Conservation (phyloP, 2,797 vertebrate species). For the Lophotriccus pileatus region DNA sequence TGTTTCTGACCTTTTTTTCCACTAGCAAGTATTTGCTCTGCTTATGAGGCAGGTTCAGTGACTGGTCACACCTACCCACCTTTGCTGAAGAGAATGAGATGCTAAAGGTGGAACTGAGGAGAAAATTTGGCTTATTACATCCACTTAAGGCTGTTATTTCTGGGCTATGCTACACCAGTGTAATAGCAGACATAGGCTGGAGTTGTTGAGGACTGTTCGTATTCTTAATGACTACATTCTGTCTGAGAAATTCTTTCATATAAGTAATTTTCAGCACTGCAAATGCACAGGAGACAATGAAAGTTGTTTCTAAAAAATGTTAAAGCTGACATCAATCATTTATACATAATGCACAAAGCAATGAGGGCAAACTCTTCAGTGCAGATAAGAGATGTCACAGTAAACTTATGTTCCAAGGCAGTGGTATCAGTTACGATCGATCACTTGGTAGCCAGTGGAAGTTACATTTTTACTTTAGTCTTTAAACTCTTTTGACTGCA, state of each 20-base stretch:
- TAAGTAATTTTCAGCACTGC: constrained; percentile 62
- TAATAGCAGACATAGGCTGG: constrained; percentile 6
- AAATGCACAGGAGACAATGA: constrained; percentile 61
- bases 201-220: constrained; percentile 46
- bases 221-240: constrained; percentile 56
- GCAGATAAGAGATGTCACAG: constrained; percentile 83
- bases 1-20: constrained; percentile 14
- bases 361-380: constrained; percentile 78
- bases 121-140: background rate
- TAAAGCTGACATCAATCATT: constrained; percentile 76
- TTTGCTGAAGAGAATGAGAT: background rate
- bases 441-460: constrained; percentile 79
- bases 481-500: constrained; percentile 79
- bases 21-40: background rate
- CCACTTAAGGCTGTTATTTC: constrained; percentile 15
- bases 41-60: background rate
- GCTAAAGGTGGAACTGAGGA: background rate
- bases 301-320: constrained; percentile 74
- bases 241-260: constrained; percentile 55
- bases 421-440: constrained; percentile 83
- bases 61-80: background rate
- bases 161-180: constrained; percentile 9
- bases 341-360: constrained; percentile 76
- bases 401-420: constrained; percentile 81
- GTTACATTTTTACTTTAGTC: constrained; percentile 80